phyloP scores from a whole-genome alignment of 1,140 invertebrate genomes.

The Trissolcus basalis region DNA sequence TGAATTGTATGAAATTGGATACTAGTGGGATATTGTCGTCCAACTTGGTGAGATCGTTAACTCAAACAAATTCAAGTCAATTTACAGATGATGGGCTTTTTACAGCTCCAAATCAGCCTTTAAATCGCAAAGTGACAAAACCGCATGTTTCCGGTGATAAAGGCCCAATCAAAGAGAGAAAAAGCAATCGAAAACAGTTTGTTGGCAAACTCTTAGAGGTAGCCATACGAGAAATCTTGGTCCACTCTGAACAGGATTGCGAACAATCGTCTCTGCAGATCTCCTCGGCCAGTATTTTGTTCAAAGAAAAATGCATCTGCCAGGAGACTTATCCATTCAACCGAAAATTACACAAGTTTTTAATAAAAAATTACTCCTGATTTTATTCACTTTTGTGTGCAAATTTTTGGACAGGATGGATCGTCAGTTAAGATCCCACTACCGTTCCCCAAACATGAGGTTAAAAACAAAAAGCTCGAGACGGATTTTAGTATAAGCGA shows the following conservation, averaged over 20 bases:
- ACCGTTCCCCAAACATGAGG: constrained; percentile 65
- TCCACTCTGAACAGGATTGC: constrained; percentile 38
- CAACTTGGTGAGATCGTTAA: constrained; percentile 15
- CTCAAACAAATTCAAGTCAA: constrained; percentile 6
- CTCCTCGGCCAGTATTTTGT: constrained; percentile 61
- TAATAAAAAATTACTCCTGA: constrained; percentile 63
- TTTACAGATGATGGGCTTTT: constrained; percentile 68
- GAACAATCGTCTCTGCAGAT: constrained; percentile 52
- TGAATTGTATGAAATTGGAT: too few species aligned
- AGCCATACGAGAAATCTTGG: constrained; percentile 65
- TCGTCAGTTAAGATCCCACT: constrained; percentile 64
- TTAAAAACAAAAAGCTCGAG: constrained; percentile 64
- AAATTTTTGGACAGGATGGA: constrained; percentile 58
- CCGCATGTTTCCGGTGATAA: constrained; percentile 56
- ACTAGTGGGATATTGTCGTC: constrained; percentile 52
- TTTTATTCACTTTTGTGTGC: constrained; percentile 61
- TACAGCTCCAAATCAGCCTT: constrained; percentile 55
- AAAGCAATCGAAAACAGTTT: constrained; percentile 8
- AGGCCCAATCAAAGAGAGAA: constrained; percentile 50
- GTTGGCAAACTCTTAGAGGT: constrained; percentile 68
- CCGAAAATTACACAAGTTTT: constrained; percentile 68
- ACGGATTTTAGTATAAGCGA: constrained; percentile 69
- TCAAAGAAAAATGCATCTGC: constrained; percentile 65
- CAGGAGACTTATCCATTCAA: constrained; percentile 67
- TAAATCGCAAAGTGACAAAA: constrained; percentile 64